phyloP scores from a whole-genome alignment of 1,140 invertebrate genomes.

The Pseudomyrmex dendroicus region DNA sequence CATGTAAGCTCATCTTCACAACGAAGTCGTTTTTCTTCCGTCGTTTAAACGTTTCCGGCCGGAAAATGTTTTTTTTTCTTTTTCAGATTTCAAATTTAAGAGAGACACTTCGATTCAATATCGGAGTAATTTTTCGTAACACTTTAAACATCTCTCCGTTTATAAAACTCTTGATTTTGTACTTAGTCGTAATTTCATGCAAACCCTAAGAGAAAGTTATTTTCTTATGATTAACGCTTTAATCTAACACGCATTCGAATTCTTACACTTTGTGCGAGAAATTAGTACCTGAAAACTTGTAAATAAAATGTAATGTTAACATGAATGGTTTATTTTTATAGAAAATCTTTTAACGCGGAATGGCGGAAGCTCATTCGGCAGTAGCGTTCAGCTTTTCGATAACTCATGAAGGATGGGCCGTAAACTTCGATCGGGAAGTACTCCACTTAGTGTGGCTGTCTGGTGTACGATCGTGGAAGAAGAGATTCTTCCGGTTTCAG shows the following conservation, averaged over 20 bases:
- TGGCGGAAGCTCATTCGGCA: slow-evolving; percentile 99
- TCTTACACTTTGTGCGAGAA: neutral
- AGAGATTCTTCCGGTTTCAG: slow-evolving; percentile 93
- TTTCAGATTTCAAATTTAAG: neutral
- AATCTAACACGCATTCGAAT: too few relatives aligned
- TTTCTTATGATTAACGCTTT: too few relatives aligned
- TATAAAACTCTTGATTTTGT: too few relatives aligned
- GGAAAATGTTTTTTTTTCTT: neutral
- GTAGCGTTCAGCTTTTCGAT: slow-evolving; percentile 99
- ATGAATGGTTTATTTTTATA: neutral
- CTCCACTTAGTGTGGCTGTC: slow-evolving; percentile 95
- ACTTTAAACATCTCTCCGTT: neutral
- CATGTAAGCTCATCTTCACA: slow-evolving; percentile 2
- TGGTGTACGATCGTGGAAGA: slow-evolving; percentile 97
- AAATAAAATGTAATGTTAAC: too few relatives aligned
- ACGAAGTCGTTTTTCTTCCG: slow-evolving; percentile 14
- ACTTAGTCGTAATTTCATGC: too few relatives aligned
- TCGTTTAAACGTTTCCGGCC: neutral
- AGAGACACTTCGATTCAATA: neutral
- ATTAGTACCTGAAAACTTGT: neutral
- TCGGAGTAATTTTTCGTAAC: neutral
- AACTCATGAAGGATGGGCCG: slow-evolving; percentile 98
- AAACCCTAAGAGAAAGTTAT: too few relatives aligned
- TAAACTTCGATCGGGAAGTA: slow-evolving; percentile 98
- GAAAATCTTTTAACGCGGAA: slow-evolving; percentile 79